These are phyloP conservation scores for Cervus canadensis DNA, from an alignment of 2,113 vertebrate species.

Conservation along the genomic window DNA sequence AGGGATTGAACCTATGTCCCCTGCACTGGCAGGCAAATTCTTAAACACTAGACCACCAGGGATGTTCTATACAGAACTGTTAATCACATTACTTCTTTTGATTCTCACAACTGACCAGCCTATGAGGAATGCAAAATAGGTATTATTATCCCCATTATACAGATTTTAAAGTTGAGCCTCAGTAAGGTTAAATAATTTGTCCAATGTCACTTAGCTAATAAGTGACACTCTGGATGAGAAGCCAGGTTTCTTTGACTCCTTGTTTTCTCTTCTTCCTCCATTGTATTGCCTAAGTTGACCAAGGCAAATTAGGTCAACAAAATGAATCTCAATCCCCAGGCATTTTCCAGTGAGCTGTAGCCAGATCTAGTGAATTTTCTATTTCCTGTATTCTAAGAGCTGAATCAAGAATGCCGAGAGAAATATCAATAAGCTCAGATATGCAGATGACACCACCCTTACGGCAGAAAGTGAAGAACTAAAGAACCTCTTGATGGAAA, in stretches of 20 bases:
- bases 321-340: not conserved
- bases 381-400: slow-evolving; percentile 25
- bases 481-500: not conserved
- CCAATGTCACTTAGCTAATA: not conserved
- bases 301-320: not conserved
- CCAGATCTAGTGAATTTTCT: not conserved
- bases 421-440: not conserved
- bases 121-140: not conserved
- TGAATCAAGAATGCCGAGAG: not conserved
- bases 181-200: not conserved
- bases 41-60: not conserved
- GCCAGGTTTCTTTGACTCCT: not conserved
- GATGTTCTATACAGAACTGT: not conserved
- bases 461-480: not conserved
- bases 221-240: not conserved
- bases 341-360: not conserved
- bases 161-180: not conserved
- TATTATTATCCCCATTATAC: not conserved
- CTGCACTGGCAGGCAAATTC: not conserved
- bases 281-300: not conserved
- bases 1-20: not conserved
- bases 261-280: not conserved
- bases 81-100: not conserved
- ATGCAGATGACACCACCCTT: not conserved
- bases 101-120: not conserved